Conservation (phyloP, 92 coral and sea anemone species). For the Paramuricea clavata region DNA sequence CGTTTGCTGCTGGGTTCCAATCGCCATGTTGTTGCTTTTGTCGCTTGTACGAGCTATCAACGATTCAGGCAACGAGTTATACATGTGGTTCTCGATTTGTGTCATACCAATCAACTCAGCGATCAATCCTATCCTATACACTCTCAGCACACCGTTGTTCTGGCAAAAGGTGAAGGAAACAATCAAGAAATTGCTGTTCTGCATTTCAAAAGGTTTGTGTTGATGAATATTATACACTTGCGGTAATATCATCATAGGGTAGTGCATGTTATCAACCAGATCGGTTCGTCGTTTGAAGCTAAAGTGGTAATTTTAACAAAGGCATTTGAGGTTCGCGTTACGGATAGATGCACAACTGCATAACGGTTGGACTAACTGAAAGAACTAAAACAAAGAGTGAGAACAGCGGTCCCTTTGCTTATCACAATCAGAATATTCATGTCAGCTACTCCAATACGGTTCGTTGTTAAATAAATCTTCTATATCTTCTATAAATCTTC, state of each 20-base stretch:
- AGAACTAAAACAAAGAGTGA: too few species aligned
- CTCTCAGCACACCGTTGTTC: conserved; percentile 30
- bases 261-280: background rate
- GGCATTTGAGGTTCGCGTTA: too few species aligned
- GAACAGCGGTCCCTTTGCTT: too few species aligned
- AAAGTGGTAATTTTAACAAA: background rate
- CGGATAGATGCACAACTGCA: too few species aligned
- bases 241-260: too few species aligned
- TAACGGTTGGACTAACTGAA: too few species aligned
- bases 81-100: conserved; percentile 23
- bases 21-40: conserved; percentile 31
- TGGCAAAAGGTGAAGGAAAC: conserved; percentile 2
- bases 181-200: background rate
- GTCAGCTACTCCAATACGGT: too few species aligned
- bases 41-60: conserved; percentile 16
- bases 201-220: background rate
- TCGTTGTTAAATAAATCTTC: too few species aligned
- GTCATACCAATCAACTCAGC: conserved; percentile 46
- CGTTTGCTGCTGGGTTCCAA: conserved; percentile 46
- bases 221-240: background rate
- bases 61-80: conserved; percentile 2
- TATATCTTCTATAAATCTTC: too few species aligned
- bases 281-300: background rate
- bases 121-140: conserved; percentile 47
- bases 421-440: too few species aligned